Evolutionary conservation across 1,140 invertebrate species (phyloP).

Genomic region (Linepithema humile): DNA sequence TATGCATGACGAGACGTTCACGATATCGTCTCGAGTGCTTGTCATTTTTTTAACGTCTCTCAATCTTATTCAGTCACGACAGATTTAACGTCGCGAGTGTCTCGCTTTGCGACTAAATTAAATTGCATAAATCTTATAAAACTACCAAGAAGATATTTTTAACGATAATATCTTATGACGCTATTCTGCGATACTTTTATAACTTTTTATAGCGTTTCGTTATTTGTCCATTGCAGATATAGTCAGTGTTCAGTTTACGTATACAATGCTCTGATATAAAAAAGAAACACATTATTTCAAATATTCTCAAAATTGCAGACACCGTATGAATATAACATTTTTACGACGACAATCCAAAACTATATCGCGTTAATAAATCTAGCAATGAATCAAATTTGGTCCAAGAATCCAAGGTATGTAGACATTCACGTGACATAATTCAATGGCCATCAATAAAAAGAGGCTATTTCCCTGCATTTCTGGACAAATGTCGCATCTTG

Average conservation of each 20-base stretch:
- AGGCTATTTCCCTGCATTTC: neutral
- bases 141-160: no score
- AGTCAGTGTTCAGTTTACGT: neutral
- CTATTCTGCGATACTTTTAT: neutral
- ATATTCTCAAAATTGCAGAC: neutral
- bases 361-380: constrained; percentile 34
- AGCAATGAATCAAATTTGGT: neutral
- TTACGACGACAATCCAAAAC: constrained; percentile 8
- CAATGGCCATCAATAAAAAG: constrained; percentile 14
- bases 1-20: neutral
- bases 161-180: neutral
- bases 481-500: constrained; percentile 44
- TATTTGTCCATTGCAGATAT: neutral
- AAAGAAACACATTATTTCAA: neutral
- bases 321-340: constrained; percentile 6
- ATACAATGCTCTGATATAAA: no score
- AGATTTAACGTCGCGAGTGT: neutral
- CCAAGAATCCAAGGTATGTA: neutral
- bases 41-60: neutral
- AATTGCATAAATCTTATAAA: no score
- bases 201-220: neutral
- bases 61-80: neutral
- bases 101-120: no score
- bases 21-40: neutral
- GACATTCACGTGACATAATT: constrained; percentile 7